phyloP scores from a whole-genome alignment of 2,888 invertebrate genomes.

The Ypsolopha sequella region DNA sequence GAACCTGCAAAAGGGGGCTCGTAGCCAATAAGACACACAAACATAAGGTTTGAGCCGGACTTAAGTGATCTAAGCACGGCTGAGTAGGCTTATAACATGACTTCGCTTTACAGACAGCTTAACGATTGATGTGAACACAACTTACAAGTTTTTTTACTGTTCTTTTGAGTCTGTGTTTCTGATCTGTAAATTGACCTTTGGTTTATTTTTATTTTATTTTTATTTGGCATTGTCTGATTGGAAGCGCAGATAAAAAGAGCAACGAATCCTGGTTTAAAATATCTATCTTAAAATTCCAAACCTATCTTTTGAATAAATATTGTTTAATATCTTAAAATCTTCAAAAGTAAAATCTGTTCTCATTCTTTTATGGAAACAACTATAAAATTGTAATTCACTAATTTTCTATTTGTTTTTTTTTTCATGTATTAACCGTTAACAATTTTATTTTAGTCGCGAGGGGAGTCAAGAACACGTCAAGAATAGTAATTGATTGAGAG shows the following conservation, averaged over 20 bases:
- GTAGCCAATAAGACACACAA: conserved; percentile 77
- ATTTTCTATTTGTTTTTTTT: conserved; percentile 15
- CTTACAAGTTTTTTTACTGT: neutral
- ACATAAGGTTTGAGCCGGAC: conserved; percentile 48
- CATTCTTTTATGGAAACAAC: conserved; percentile 7
- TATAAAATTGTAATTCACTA: conserved; percentile 2
- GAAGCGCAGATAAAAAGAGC: neutral
- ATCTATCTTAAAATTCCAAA: neutral
- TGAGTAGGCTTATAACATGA: conserved; percentile 36
- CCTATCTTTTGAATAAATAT: too few relatives aligned
- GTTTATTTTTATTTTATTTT: neutral
- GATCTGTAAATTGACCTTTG: neutral
- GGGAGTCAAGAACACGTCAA: conserved; percentile 59
- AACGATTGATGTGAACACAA: conserved; percentile 37
- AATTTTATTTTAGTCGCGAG: conserved; percentile 67
- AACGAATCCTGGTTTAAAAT: neutral
- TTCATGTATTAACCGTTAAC: conserved; percentile 43
- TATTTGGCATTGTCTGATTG: neutral
- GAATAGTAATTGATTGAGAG: conserved; percentile 41
- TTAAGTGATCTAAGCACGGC: conserved; percentile 50
- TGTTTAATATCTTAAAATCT: too few relatives aligned
- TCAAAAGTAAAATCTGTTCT: neutral
- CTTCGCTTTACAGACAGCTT: conserved; percentile 57
- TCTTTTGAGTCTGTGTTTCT: neutral
- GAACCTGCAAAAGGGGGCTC: conserved; percentile 88